Base-by-base conservation (phyloP, 2,888 invertebrate species). In the Gerris lacustris region DNA sequence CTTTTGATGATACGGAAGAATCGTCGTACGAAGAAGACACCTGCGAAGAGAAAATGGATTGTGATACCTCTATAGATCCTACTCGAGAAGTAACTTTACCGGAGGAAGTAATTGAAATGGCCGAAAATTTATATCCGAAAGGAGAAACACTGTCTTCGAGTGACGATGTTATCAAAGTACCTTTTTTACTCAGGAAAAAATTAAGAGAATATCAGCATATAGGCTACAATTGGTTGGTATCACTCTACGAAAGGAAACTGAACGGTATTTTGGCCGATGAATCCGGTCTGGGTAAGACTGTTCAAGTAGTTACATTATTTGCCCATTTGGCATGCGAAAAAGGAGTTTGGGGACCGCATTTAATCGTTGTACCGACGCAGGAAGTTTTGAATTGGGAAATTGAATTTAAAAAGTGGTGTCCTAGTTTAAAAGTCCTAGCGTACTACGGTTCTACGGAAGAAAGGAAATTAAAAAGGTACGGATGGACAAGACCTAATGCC, bases 321-420 rank as follows among this genome's bases (percentile, higher is more conserved):
- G 94, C 96, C 44, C 96, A 97, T 83, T 83, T 97, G 76, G 97
- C 97, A 43, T 92, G 94, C 77, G 94, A 94, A 78, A 89, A 89
- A 78, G 86, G 87, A 80, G 17, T n/a, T 64, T 99, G 99, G 99
- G 99, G 99, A 47, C 99, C 99, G 70, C 99, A 99, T 85, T 85
- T 99, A 44, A 96, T 99, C 76, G 92, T 99, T 74, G 99, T 99
- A 76, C 99, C 99, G 72, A 99, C 99, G 18, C 97, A 97, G 75
- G 98, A 99, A 69, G 96, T 99, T 91, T 86, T 99, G 73, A 99
- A 99, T 83, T 99, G 99, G 99, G 99, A 99, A 84, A 95, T 98
- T 94, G 99, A 99, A 82, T 92, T 96, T 79, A 98, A 99, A 82
- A 98, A 98, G 82, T 99, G 99, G 99, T 98, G 97, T 81, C 99